Base-by-base conservation (phyloP, 2,888 invertebrate species). In the Anthophora plumipes region DNA sequence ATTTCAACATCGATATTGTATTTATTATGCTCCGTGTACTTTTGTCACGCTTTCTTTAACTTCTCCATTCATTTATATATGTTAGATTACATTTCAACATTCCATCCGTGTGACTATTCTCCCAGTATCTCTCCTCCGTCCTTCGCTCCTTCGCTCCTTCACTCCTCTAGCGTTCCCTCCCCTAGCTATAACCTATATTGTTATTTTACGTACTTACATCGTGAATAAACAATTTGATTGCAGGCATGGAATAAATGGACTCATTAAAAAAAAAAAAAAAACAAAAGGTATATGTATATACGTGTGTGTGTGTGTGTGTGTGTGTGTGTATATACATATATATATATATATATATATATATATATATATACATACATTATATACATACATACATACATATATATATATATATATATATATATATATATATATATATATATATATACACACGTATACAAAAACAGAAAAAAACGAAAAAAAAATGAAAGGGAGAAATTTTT, bases 181-280 rank as follows among this genome's bases (percentile, higher is more conserved):
- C 0, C 14, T 3, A 22, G 12, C 1, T 17, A 54, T 14, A 17
- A 17, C 14, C 14, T 43, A 8, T n/a, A 4, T 0, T 12, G n/a
- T n/a, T 50, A 1, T 3, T 2, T 43, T 43, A 41, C 1, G 54
- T 57, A 7, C 31, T 57, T 46, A 55, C 20, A 20, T 63, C 3
- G 9, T 39, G 22, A 48, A 37, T 70, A 61, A 82, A 81, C 63
- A 17, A 61, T 90, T 90, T 79, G 86, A 82, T 92, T 93, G 74
- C 91, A 95, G 95, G 94, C 94, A 85, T 95, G 95, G 95, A 94
- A 93, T 89, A 94, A 95, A 91, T 95, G 95, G 95, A 94, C 94
- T 75, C 92, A 93, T 80, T 93, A 90, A 57, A 39, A 55, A 31
- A 46, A 57, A n/a, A n/a, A n/a, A n/a, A n/a, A n/a, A n/a, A n/a